Base-by-base conservation (phyloP, 1,140 invertebrate species). In the Sogatella furcifera region DNA sequence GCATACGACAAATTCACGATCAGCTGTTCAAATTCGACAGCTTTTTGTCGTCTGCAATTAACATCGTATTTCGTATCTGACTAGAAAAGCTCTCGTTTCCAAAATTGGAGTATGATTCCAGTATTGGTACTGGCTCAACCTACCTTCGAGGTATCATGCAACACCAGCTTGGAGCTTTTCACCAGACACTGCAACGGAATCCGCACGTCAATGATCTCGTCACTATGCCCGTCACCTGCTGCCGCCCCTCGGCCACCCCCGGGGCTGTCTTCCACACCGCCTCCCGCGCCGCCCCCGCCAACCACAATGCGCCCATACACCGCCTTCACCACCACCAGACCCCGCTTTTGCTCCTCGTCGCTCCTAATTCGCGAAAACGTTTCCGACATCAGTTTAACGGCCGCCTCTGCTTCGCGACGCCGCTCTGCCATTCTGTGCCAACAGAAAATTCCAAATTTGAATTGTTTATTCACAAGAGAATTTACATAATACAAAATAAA, bases 121-220 rank as follows among this genome's bases (percentile, higher is more conserved):
- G 14, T 14, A 59, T 5, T 13, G 52, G 44, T 44, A 52, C 31
- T 49, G 14, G 5, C 0, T 14, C 2, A 34, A 69, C 64, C 68
- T 74, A 96, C 93, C 83, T 97, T 97, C 22, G 88, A 85, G 15
- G 85, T 81, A 66, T 90, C 86, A 62, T 94, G 85, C 24, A 98
- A 76, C 49, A 90, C 81, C 11, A 98, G 76, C 71, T 85, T 87
- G 4, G 92, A 92, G 71, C 97, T 89, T 70, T 89, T 92, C 19
- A 97, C 90, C 63, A 97, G 80, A 70, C 93, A 94, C 72, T 98
- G 96, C 15, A 98, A 69, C 1, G 92, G 92, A 66, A 97, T 82
- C 3, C 90, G 95, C 2, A 98, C 95, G 74, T 97, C 92, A 57
- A 97, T 88, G 10, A 90, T 79, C 68, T 91, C 86, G 61, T 76